phyloP scores from a whole-genome alignment of 2,113 vertebrate genomes.

The Peromyscus californicus region DNA sequence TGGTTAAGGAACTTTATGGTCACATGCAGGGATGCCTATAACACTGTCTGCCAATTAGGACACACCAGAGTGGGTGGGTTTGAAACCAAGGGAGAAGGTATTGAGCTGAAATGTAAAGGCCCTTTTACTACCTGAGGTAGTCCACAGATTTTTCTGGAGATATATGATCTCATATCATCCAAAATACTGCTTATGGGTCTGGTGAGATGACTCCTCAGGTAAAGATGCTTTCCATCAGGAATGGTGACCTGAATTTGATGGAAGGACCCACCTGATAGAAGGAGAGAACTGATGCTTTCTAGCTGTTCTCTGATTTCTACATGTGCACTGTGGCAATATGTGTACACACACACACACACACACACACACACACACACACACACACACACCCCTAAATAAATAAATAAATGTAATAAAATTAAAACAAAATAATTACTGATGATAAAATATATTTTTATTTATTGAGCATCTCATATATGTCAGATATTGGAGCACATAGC shows the following conservation, averaged over 20 bases:
- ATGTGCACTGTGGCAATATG: not conserved
- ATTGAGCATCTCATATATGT: not conserved
- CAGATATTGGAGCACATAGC: not conserved
- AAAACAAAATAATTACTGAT: not conserved
- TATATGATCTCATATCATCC: not conserved
- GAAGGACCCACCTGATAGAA: not conserved
- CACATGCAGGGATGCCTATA: not conserved
- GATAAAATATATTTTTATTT: not conserved
- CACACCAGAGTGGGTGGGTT: not conserved
- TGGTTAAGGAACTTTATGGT: not conserved
- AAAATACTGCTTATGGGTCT: not conserved
- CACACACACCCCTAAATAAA: too few relatives aligned
- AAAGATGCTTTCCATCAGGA: not conserved
- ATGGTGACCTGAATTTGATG: not conserved
- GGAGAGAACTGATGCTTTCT: too few relatives aligned
- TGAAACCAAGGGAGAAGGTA: not conserved
- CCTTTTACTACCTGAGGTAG: not conserved
- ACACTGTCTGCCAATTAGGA: not conserved
- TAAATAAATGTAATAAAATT: not conserved
- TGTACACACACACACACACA: too few relatives aligned
- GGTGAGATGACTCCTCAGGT: not conserved
- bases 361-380: too few relatives aligned
- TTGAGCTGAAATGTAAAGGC: not conserved
- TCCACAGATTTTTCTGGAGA: not conserved
- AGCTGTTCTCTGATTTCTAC: not conserved